These are phyloP conservation scores for Diglossa cyanea DNA, from an alignment of 2,797 vertebrate species.

Conservation along the genomic window DNA sequence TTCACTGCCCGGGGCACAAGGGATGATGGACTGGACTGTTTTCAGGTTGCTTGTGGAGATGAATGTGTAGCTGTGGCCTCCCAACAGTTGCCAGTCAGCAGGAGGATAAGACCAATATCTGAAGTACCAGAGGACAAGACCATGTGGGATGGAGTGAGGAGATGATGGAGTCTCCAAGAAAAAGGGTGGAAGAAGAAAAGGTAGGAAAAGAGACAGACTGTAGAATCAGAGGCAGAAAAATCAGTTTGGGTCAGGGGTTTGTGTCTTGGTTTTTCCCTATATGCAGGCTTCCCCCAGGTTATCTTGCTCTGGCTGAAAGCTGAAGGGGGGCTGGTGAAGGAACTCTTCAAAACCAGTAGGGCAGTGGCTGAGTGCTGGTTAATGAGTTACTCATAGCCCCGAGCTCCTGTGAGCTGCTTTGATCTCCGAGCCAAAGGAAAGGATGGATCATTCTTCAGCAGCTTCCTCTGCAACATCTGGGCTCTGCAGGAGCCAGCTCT, in stretches of 20 bases:
- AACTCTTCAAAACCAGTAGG: background rate
- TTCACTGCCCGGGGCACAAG: background rate
- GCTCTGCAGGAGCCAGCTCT: background rate
- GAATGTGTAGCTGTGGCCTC: background rate
- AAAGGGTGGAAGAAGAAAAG: background rate
- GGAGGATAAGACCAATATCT: background rate
- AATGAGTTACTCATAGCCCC: constrained; percentile 54
- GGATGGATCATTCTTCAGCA: constrained; percentile 72
- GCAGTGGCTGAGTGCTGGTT: background rate
- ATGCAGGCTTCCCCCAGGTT: background rate
- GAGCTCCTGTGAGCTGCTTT: constrained; percentile 11
- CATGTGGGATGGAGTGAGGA: background rate
- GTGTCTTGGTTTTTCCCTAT: background rate
- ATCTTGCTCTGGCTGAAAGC: background rate
- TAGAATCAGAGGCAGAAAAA: background rate
- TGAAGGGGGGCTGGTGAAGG: background rate
- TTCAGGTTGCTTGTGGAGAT: background rate
- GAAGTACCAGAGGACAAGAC: background rate
- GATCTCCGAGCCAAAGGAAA: constrained; percentile 21
- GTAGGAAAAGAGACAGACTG: background rate
- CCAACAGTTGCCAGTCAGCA: background rate
- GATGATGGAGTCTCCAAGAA: background rate
- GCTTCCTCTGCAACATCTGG: constrained; percentile 78
- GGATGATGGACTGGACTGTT: background rate
- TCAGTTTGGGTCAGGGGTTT: background rate